Base-by-base conservation (phyloP, 2,888 invertebrate genomes). In the Mesoligia furuncula region DNA sequence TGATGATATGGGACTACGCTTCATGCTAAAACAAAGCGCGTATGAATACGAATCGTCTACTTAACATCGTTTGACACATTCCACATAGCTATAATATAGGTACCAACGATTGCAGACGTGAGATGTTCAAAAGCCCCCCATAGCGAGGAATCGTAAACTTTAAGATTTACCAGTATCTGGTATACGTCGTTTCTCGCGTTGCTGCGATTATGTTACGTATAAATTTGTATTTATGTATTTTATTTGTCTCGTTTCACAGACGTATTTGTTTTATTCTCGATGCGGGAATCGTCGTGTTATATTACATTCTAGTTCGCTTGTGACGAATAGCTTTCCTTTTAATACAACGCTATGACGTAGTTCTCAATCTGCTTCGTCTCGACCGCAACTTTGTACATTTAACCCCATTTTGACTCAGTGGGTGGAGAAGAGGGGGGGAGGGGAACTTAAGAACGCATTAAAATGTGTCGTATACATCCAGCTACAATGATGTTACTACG, bases 31-130 rank as follows among this genome's bases (percentile, higher is more conserved):
- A 92, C 91, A 91, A 91, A 90, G 88, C 90, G 79, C 85, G 85
- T 80, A 87, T 91, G 94, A 93, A 94, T 94, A 94, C 92, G 90
- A 93, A 94, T 93, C 68, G 90, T 80, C 88, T 89, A 82, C 80
- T 94, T 93, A 91, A 87, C 87, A 85, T 66, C 45, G 73, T 80
- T 82, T 84, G 82, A 85, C 76, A 80, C 42, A 83, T 88, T 81
- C 76, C 83, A 79, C 84, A 84, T 83, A 31, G 31, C 31, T 73
- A 76, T 74, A 84, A 82, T 80, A 73, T 80, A 83, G 73, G 77
- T 80, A 75, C n/a, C n/a, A n/a, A n/a, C 66, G 62, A 83, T 85
- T 85, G 45, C 68, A 70, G 69, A 83, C 80, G 81, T 81, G 79
- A 75, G 61, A 80, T 72, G 59, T 65, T 65, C 75, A 36, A 76